These are phyloP conservation scores for Phrynocephalus forsythii DNA, from an alignment of 2,797 vertebrate genomes.

Conservation along the genomic window DNA sequence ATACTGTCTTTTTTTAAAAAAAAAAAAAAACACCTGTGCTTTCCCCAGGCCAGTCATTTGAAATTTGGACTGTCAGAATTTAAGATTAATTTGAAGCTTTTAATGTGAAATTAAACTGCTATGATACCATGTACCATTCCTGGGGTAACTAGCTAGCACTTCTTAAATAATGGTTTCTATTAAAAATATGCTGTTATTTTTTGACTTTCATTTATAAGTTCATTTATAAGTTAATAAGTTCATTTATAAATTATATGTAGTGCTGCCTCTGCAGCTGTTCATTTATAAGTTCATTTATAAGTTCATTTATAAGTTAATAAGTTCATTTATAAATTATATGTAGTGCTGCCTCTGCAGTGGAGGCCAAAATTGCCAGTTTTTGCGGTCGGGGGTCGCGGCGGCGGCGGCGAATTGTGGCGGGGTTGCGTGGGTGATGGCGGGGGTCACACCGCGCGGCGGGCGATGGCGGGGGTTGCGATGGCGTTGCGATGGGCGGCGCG, in stretches of 20 bases:
- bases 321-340: no score
- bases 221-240: no score
- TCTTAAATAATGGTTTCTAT: background rate
- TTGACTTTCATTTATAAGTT: background rate
- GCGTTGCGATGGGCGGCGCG: no score
- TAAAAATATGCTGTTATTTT: background rate
- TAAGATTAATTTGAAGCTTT: background rate
- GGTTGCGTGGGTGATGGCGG: no score
- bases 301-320: background rate
- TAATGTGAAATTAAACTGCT: background rate
- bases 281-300: background rate
- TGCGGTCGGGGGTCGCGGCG: no score
- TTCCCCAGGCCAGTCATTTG: no score
- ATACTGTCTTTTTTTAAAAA: background rate
- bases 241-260: no score
- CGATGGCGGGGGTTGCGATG: no score
- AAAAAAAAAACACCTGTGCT: background rate
- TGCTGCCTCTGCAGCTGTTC: background rate
- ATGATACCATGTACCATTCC: background rate
- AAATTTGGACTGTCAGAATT: background rate
- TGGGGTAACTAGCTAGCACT: background rate
- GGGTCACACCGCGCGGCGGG: no score
- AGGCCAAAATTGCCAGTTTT: constrained; percentile 6
- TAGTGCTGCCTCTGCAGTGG: background rate
- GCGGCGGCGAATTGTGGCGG: no score